These are phyloP conservation scores for Tyrophagus putrescentiae DNA, from an alignment of 1,140 invertebrate genomes.

Conservation along the genomic window DNA sequence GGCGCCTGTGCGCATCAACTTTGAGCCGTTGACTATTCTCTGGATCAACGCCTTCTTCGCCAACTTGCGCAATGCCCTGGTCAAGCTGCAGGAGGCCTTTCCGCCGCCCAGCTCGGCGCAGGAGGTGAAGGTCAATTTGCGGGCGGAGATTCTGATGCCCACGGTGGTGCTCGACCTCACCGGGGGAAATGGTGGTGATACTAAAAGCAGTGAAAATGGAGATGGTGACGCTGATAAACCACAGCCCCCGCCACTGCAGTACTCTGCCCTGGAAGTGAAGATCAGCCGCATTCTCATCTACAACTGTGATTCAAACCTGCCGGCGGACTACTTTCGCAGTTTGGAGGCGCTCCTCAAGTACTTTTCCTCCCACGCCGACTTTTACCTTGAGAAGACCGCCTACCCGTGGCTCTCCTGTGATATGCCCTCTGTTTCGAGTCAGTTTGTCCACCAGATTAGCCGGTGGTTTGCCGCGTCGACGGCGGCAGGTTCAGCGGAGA, in stretches of 20 bases:
- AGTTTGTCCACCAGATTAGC: slow-evolving; percentile 8
- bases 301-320: slow-evolving; percentile 13
- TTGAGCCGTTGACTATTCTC: slow-evolving; percentile 66
- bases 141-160: slow-evolving; percentile 23
- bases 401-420: slow-evolving; percentile 21
- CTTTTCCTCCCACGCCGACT: slow-evolving; percentile 3
- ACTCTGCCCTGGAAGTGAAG: slow-evolving; percentile 4
- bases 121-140: background rate
- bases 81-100: slow-evolving; percentile 23
- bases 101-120: background rate
- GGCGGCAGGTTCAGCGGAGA: background rate
- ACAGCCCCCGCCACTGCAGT: too few species aligned
- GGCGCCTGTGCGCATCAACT: slow-evolving; percentile 66
- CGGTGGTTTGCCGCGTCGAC: background rate
- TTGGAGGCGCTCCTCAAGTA: slow-evolving; percentile 7
- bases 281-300: slow-evolving; percentile 10
- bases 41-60: slow-evolving; percentile 88
- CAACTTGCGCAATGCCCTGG: slow-evolving; percentile 61
- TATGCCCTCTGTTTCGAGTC: background rate
- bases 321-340: slow-evolving; percentile 1
- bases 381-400: background rate
- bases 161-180: slow-evolving; percentile 2
- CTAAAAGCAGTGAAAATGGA: background rate
- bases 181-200: background rate
- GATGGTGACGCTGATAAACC: too few species aligned